Evolutionary conservation across 2,888 invertebrate species (phyloP).

Genomic region (Drosophila rellima): DNA sequence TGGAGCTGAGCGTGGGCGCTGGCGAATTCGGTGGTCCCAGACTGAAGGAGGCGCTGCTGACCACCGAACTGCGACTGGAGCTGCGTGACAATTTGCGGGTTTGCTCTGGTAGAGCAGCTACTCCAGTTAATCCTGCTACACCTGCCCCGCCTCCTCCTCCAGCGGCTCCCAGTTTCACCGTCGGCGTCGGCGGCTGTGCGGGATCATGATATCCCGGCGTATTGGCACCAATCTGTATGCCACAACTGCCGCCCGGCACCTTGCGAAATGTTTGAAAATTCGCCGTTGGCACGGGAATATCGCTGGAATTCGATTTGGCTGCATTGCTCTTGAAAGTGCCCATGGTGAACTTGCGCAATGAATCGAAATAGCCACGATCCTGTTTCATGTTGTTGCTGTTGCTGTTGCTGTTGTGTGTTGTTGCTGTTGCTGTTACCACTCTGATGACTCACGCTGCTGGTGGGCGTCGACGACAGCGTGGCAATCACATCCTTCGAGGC

Average conservation of each 20-base stretch:
- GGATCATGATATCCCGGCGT: conserved; percentile 82
- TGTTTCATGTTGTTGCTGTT: conserved; percentile 64
- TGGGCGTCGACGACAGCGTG: conserved; percentile 42
- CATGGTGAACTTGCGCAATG: conserved; percentile 89
- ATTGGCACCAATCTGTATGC: conserved; percentile 85
- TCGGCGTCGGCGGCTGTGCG: conserved; percentile 57
- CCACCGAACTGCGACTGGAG: conserved; percentile 77
- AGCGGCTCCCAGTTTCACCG: conserved; percentile 12
- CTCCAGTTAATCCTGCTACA: not conserved
- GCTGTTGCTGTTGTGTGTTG: conserved; percentile 29
- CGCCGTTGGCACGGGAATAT: conserved; percentile 91
- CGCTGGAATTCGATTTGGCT: conserved; percentile 85
- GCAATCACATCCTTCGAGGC: conserved; percentile 60
- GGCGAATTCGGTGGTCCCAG: conserved; percentile 79
- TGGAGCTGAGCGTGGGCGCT: conserved; percentile 69
- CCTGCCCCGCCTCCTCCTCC: not conserved
- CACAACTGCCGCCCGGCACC: conserved; percentile 87
- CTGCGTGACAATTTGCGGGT: conserved; percentile 71
- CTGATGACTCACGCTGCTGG: conserved; percentile 55
- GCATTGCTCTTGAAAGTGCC: conserved; percentile 85
- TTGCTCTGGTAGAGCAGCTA: conserved; percentile 5
- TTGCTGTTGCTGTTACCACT: conserved; percentile 32
- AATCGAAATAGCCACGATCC: conserved; percentile 88
- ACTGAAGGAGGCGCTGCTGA: conserved; percentile 57
- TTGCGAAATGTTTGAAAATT: conserved; percentile 92